Evolutionary conservation across 2,797 vertebrate genomes (phyloP).

Genomic region (Melanotaenia parkinsoni): DNA sequence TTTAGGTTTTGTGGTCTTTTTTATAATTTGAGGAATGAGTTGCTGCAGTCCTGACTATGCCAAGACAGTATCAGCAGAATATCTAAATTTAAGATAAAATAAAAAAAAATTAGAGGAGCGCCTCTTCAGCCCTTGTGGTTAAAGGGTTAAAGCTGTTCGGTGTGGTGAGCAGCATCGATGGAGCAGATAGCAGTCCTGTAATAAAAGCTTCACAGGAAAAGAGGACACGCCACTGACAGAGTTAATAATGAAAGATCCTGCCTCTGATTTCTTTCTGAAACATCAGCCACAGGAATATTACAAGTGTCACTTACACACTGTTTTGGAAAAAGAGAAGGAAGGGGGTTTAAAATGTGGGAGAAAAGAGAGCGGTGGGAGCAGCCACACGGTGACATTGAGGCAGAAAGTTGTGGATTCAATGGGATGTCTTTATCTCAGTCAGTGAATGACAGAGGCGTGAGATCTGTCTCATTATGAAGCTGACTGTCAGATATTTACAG

Average conservation of each 20-base stretch:
- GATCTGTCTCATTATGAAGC: conserved; percentile 48
- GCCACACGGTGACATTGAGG: conserved; percentile 43
- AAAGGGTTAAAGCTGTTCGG: conserved; percentile 78
- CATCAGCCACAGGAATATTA: conserved; percentile 86
- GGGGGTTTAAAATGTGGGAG: conserved; percentile 47
- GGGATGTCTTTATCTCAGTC: conserved; percentile 61
- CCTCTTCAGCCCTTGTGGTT: conserved; percentile 25
- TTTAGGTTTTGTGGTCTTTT: background rate
- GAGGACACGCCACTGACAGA: conserved; percentile 84
- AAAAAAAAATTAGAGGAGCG: background rate
- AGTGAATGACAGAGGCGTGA: conserved; percentile 50
- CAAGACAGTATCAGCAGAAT: conserved; percentile 14
- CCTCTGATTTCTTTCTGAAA: conserved; percentile 85
- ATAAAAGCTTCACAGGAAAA: conserved; percentile 88
- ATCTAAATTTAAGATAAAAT: background rate
- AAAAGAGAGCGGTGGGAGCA: conserved; percentile 28
- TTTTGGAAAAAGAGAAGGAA: conserved; percentile 76
- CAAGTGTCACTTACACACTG: conserved; percentile 86
- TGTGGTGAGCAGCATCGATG: conserved; percentile 74
- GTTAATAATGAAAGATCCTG: conserved; percentile 90
- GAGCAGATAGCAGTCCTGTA: conserved; percentile 83
- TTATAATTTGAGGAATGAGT: background rate
- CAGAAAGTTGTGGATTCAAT: conserved; percentile 62
- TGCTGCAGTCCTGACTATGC: background rate
- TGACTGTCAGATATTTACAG: conserved; percentile 45